Evolutionary conservation across 1,140 invertebrate species (phyloP).

Genomic region (Nilaparvata lugens): DNA sequence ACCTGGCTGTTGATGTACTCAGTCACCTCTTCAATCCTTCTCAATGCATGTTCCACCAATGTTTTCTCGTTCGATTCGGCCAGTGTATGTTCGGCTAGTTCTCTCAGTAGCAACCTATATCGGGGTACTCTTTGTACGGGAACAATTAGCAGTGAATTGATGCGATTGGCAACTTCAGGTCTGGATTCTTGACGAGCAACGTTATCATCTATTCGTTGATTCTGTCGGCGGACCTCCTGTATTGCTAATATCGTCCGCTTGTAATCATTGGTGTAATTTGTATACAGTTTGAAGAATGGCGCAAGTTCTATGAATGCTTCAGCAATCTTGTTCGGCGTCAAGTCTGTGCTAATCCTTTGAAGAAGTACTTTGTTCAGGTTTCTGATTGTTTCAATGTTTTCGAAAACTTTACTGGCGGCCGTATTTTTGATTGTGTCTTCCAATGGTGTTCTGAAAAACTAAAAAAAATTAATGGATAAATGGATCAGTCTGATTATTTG

Average conservation of each 20-base stretch:
- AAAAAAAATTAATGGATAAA: background rate
- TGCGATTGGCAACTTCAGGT: constrained; percentile 57
- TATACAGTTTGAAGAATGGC: constrained; percentile 69
- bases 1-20: constrained; percentile 60
- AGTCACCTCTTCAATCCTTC: constrained; percentile 55
- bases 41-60: constrained; percentile 44
- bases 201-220: constrained; percentile 48
- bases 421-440: background rate
- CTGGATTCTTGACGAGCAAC: constrained; percentile 53
- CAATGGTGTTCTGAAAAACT: background rate
- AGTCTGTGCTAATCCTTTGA: background rate
- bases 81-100: constrained; percentile 36
- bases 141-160: constrained; percentile 59
- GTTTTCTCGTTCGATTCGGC: background rate
- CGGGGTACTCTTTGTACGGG: constrained; percentile 68
- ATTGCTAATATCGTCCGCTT: constrained; percentile 37
- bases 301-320: constrained; percentile 57
- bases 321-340: constrained; percentile 43
- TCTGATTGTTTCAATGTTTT: background rate
- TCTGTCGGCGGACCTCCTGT: constrained; percentile 46
- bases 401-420: background rate
- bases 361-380: background rate
- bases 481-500: background rate
- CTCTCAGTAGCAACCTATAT: constrained; percentile 59
- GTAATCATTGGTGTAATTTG: constrained; percentile 67